Base-by-base conservation (phyloP, 2,888 invertebrate genomes). In the Laothoe populi region DNA sequence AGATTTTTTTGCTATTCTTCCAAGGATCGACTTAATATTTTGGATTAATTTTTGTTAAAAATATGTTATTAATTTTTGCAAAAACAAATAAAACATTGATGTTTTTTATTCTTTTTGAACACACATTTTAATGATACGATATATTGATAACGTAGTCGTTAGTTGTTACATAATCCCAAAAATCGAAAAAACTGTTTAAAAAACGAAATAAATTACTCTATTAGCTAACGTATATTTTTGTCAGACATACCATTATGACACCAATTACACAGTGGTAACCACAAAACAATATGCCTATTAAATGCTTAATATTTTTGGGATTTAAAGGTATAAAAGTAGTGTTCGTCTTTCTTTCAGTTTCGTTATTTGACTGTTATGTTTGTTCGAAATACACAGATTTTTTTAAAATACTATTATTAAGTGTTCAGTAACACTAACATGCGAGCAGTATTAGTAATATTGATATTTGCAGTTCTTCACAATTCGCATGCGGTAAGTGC, bases 241-340 rank as follows among this genome's bases (percentile, higher is more conserved):
- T 1, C 10, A 11, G 19, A 11, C 31, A 16, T 53, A 26, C 31
- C 35, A 53, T 53, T 53, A 31, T 19, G 11, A 8, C 1, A 53
- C 11, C 4, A 53, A 53, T 53, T 53, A 35, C 19, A 53, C n/a
- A 31, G 19, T 4, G 5, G 11, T 19, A 31, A 19, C 13, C 44
- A 35, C 19, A 24, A 24, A 53, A 19, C 19, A 53, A 4, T 4
- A 31, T 31, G n/a, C n/a, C 19, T 35, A 16, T 35, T 53, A 35
- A 35, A 11, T 31, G 16, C 19, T 53, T 42, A 42, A 61, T 40
- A 24, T 58, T 58, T 58, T 58, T 21, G 24, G n/a, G 13, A 21
- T 24, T 40, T 23, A 42, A 40, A 58, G n/a, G 21, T 58, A 53
- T 53, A 53, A 53, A 53, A 35, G 53, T 31, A 19, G 19, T 53